Evolutionary conservation across 2,888 invertebrate species (phyloP), one percentile per base, ranked within the genome.

Genomic region (Aromia moschata): DNA sequence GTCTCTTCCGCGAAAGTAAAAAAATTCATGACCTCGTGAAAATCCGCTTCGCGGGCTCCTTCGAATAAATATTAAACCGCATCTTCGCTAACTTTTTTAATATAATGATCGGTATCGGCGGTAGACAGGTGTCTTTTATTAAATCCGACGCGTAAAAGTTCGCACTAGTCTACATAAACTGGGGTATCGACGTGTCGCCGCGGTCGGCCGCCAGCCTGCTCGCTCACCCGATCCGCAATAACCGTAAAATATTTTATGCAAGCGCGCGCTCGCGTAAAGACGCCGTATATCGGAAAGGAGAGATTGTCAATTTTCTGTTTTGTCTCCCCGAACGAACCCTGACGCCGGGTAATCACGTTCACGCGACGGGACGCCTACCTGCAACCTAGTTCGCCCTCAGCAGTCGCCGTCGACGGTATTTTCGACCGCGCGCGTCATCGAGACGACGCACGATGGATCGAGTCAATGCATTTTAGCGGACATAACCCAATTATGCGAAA

Each of bases 241-340:
- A 64, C 45, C 61, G 49, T 64, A 59, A 61, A 64, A 61, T 64
- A 64, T 64, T 57, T 61, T 61, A 61, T 64, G 33, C 58, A 60
- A 53, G 40, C 61, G 61, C 61, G 59, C 61, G 59, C 61, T 59
- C 56, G 61, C 61, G 61, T 61, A 49, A 59, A 61, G 57, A 61
- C 61, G 47, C 45, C n/a, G n/a, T 40, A 16, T 37, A 59, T 62
- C 20, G 47, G 51, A 59, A 54, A 54, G 37, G n/a, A n/a, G 59
- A 56, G 56, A 60, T 53, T 60, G 56, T 46, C 55, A 46, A 58
- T 56, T 47, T 53, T 33, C 47, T 33, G 52, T 53, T 64, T 54
- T 60, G 60, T 58, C 58, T 53, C 44, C 52, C 45, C 14, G 16
- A 43, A 56, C 33, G 33, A 49, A 56, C 41, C 43, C 41, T 56